Conservation (phyloP, 2,888 invertebrate genomes). For the Cryptocephalus primarius region DNA sequence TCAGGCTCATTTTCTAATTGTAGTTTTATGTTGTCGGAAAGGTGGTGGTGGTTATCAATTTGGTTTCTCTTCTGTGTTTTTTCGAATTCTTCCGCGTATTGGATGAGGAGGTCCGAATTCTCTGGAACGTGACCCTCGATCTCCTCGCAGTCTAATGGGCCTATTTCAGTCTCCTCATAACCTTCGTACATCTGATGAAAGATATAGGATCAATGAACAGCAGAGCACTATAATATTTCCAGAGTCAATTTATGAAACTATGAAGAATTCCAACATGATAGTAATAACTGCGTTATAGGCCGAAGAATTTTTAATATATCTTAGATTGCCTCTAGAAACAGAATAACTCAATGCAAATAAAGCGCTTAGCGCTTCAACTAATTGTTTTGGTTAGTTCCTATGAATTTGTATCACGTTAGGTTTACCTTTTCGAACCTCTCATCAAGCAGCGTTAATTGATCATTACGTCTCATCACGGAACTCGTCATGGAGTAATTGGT, state of each 20-base stretch:
- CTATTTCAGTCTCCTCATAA: conserved; percentile 84
- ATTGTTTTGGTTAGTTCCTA: too few species aligned
- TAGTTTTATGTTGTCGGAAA: conserved; percentile 23
- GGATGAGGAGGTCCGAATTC: conserved; percentile 56
- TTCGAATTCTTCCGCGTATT: conserved; percentile 67
- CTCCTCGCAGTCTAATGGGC: conserved; percentile 81
- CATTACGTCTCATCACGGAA: conserved; percentile 76
- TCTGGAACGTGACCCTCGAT: conserved; percentile 69
- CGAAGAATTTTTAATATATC: too few species aligned
- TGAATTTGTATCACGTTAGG: too few species aligned
- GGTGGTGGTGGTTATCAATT: conserved; percentile 42
- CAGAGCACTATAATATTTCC: not conserved
- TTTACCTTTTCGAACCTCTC: conserved; percentile 75
- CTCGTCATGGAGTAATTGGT: conserved; percentile 92
- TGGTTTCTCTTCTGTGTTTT: conserved; percentile 43
- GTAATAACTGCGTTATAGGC: too few species aligned
- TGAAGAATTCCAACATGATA: not conserved
- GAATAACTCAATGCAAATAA: too few species aligned
- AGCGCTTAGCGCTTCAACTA: too few species aligned
- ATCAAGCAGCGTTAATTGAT: conserved; percentile 72
- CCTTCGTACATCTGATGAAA: conserved; percentile 55
- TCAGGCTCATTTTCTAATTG: conserved; percentile 20
- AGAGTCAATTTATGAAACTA: not conserved
- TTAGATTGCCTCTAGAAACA: too few species aligned
- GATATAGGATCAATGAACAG: conserved; percentile 5